These are phyloP conservation scores for Eidolon helvum DNA, from an alignment of 2,113 vertebrate genomes.

Conservation along the genomic window DNA sequence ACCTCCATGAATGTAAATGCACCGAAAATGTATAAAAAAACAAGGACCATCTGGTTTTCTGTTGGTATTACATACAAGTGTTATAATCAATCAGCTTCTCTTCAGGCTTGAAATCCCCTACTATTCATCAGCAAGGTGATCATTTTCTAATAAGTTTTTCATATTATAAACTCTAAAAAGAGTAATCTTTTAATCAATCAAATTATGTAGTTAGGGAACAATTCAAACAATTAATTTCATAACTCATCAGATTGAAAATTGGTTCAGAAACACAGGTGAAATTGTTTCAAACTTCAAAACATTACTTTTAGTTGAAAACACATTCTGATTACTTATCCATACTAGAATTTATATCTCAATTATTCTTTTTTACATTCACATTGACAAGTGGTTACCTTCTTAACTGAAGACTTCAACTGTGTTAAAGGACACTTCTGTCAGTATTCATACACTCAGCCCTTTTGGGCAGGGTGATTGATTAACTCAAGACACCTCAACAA, in stretches of 20 bases:
- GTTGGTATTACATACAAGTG: not conserved
- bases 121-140: not conserved
- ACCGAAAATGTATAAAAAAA: not conserved
- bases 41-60: not conserved
- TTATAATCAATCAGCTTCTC: not conserved
- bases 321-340: conserved; percentile 5
- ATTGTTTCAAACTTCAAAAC: not conserved
- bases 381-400: not conserved
- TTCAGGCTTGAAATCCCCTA: not conserved
- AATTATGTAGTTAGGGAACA: conserved; percentile 25
- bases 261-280: not conserved
- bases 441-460: not conserved
- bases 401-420: not conserved
- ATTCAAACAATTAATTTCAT: conserved; percentile 49
- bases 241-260: not conserved
- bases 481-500: not conserved
- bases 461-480: not conserved
- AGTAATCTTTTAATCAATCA: conserved; percentile 30
- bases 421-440: not conserved
- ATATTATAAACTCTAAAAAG: not conserved
- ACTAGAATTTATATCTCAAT: not conserved
- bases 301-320: conserved; percentile 27
- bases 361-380: not conserved
- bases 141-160: conserved; percentile 12
- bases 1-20: not conserved